These are phyloP conservation scores for Moxostoma hubbsi DNA, from an alignment of 2,797 vertebrate species.

Conservation along the genomic window DNA sequence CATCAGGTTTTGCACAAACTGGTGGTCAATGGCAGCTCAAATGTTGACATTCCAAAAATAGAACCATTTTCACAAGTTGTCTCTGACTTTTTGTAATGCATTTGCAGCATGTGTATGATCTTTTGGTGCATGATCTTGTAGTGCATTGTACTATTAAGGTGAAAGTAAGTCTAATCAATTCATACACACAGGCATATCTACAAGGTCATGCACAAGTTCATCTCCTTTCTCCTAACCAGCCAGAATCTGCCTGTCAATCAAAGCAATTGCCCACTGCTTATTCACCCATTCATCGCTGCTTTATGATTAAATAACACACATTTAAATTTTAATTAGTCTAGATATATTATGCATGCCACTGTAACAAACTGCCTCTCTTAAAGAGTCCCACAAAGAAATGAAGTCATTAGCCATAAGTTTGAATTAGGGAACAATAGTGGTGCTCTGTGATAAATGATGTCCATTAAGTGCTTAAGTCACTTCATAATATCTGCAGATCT, in stretches of 20 bases:
- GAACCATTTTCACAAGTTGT: too few species aligned
- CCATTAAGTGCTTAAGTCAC: conserved; percentile 30
- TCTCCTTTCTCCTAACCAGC: conserved; percentile 30
- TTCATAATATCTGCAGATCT: conserved; percentile 5
- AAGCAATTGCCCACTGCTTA: conserved; percentile 10
- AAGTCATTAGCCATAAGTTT: conserved; percentile 36
- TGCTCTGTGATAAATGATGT: conserved; percentile 42
- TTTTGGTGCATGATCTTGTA: conserved; percentile 8
- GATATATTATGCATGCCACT: conserved; percentile 44
- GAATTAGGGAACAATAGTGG: conserved; percentile 28
- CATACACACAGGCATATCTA: conserved; percentile 15
- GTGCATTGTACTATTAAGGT: conserved; percentile 14
- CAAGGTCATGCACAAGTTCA: conserved; percentile 28
- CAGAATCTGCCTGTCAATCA: neutral
- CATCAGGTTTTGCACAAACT: too few species aligned
- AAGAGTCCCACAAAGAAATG: conserved; percentile 19
- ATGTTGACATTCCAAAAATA: too few species aligned
- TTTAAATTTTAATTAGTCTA: conserved; percentile 55
- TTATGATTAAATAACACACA: conserved; percentile 49
- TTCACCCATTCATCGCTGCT: conserved; percentile 8
- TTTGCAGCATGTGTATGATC: neutral
- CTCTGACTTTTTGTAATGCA: neutral
- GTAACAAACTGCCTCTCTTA: conserved; percentile 33
- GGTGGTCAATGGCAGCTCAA: too few species aligned
- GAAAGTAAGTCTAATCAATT: conserved; percentile 49